Evolutionary conservation across 2,797 vertebrate species (phyloP).

Genomic region (Halcyon badia): DNA sequence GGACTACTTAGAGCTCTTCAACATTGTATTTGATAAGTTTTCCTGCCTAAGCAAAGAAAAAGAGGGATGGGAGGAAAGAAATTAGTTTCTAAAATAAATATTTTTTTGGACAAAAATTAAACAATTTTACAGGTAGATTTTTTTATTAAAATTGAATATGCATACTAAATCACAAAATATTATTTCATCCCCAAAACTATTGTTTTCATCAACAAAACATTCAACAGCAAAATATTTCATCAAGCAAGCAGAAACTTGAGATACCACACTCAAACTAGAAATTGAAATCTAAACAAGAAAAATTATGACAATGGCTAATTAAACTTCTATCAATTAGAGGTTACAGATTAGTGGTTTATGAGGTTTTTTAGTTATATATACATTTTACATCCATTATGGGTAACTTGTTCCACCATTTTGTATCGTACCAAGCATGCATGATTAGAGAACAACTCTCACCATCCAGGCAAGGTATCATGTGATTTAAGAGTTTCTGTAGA

Average conservation of each 20-base stretch:
- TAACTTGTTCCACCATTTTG: background rate
- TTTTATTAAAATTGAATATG: background rate
- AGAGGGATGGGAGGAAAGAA: background rate
- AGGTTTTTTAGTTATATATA: background rate
- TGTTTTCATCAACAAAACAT: background rate
- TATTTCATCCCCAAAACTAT: background rate
- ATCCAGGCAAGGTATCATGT: background rate
- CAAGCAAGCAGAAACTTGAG: background rate
- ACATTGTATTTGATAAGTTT: background rate
- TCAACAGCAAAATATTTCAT: background rate
- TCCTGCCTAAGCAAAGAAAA: background rate
- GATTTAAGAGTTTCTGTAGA: constrained; percentile 33
- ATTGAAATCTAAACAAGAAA: background rate
- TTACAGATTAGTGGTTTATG: background rate
- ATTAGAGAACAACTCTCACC: background rate
- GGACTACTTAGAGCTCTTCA: background rate
- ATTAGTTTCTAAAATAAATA: background rate
- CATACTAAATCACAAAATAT: background rate
- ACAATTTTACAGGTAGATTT: background rate
- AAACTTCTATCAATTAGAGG: background rate
- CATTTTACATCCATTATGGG: background rate
- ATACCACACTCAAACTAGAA: background rate
- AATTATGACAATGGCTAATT: background rate
- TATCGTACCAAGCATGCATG: background rate
- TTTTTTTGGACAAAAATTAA: background rate